Percentiles rank a stretch among this genome's conserved stretches.
Conservation (phyloP, 2,797 vertebrate species). For the Centroberyx gerrardi region DNA sequence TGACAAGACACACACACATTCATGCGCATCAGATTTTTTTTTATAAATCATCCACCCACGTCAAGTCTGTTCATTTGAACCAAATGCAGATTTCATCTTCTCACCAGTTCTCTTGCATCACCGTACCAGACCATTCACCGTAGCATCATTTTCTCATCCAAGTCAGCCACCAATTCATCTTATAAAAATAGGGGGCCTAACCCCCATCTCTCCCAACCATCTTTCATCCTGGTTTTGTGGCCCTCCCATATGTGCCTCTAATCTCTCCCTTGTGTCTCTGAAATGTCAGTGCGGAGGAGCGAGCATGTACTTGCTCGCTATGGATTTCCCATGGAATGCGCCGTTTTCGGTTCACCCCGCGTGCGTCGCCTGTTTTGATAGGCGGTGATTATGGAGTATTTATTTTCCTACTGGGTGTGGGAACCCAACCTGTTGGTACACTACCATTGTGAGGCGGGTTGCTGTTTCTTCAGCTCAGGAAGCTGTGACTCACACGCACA, state of each 20-base stretch:
- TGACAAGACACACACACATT: background rate
- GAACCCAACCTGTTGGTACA: conserved; percentile 86
- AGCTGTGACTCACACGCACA: conserved; percentile 70
- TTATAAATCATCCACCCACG: conserved; percentile 39
- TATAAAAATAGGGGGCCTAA: conserved; percentile 76
- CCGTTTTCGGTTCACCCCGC: conserved; percentile 81
- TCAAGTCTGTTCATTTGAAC: conserved; percentile 33
- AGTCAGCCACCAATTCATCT: conserved; percentile 62
- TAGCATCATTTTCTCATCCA: conserved; percentile 48
- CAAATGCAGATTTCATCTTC: conserved; percentile 55
- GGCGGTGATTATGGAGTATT: conserved; percentile 84
- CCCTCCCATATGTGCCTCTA: conserved; percentile 80
- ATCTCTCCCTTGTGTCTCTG: conserved; percentile 82
- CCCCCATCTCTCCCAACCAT: conserved; percentile 77
- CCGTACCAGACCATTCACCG: conserved; percentile 50
- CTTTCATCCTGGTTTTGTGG: conserved; percentile 77
- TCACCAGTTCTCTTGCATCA: background rate
- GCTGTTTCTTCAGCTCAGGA: conserved; percentile 43
- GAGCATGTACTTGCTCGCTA: conserved; percentile 86
- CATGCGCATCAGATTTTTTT: conserved; percentile 10
- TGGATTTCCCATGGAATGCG: conserved; percentile 87
- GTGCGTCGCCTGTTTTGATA: conserved; percentile 84
- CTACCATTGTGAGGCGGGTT: conserved; percentile 64
- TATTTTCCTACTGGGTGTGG: conserved; percentile 87
- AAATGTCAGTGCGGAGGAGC: conserved; percentile 80